A percentile compares a stretch with the other conserved stretches of the same genome.
phyloP scores from a whole-genome alignment of 2,888 invertebrate genomes.

The Hartigia nigra region DNA sequence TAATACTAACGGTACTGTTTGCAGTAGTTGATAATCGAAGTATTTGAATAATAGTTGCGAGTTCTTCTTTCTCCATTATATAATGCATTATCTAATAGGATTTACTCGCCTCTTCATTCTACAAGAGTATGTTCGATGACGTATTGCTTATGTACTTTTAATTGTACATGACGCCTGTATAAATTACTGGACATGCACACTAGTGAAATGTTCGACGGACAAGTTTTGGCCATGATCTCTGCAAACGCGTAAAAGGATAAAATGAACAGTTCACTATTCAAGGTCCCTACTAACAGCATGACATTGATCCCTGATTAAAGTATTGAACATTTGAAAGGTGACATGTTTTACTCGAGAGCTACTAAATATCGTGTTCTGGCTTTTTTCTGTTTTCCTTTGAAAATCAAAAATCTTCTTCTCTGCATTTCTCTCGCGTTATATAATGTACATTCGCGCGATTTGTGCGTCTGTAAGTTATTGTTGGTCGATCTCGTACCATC shows the following conservation, averaged over 20 bases:
- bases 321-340: neutral
- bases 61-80: neutral
- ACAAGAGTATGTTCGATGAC: conserved; percentile 32
- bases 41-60: neutral
- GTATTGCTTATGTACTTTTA: conserved; percentile 30
- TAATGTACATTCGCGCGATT: neutral
- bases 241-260: neutral
- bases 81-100: neutral
- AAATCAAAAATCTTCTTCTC: neutral
- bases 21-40: neutral
- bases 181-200: conserved; percentile 21
- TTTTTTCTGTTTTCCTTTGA: neutral
- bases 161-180: conserved; percentile 50
- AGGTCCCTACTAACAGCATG: conserved; percentile 60
- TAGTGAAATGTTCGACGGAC: conserved; percentile 16
- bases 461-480: neutral
- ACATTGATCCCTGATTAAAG: conserved; percentile 40
- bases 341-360: neutral
- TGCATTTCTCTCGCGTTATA: neutral
- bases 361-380: neutral
- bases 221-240: conserved; percentile 2
- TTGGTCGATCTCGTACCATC: neutral
- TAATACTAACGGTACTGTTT: neutral
- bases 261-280: neutral
- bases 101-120: conserved; percentile 11